phyloP scores from a whole-genome alignment of 2,888 invertebrate genomes.

The Nomada flava region DNA sequence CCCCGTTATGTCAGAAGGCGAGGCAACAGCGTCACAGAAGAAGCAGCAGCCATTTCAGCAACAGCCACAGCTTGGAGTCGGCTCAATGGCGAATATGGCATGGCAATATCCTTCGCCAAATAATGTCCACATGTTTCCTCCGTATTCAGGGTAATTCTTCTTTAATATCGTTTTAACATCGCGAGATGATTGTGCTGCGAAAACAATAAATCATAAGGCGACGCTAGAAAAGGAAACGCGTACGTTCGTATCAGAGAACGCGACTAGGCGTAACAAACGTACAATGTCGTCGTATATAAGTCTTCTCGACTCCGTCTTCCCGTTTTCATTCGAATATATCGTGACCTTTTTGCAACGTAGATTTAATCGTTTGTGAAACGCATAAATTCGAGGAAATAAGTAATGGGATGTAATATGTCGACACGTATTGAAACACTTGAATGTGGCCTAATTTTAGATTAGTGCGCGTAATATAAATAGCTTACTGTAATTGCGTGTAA shows the following conservation, averaged over 20 bases:
- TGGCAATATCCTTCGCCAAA: conserved; percentile 82
- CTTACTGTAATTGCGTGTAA: neutral
- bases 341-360: neutral
- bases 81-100: conserved; percentile 82
- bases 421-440: neutral
- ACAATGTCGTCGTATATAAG: neutral
- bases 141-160: conserved; percentile 79
- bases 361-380: neutral
- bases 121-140: conserved; percentile 81
- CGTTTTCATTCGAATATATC: neutral
- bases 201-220: conserved; percentile 4
- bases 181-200: neutral
- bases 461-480: neutral
- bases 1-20: conserved; percentile 81
- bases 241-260: neutral
- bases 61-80: conserved; percentile 67
- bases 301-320: neutral
- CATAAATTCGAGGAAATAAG: neutral
- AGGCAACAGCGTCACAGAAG: conserved; percentile 81
- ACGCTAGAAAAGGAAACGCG: neutral
- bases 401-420: neutral
- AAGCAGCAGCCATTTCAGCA: conserved; percentile 80
- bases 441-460: conserved; percentile 35
- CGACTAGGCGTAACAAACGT: neutral
- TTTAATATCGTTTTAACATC: neutral